phyloP scores from a whole-genome alignment of 2,888 invertebrate species.

The Arge pagana region DNA sequence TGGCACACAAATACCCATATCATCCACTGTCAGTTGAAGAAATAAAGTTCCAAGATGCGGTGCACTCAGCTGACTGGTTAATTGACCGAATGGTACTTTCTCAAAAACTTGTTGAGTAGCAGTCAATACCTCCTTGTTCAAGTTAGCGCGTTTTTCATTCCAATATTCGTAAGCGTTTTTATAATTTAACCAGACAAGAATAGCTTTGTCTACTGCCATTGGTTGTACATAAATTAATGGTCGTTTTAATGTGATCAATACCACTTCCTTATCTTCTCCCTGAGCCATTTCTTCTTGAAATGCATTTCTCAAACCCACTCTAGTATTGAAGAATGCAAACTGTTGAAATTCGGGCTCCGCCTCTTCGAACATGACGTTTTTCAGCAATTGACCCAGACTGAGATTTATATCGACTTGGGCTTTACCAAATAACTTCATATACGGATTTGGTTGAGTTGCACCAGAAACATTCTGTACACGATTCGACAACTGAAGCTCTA shows the following conservation, averaged over 20 bases:
- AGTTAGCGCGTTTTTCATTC: conserved; percentile 92
- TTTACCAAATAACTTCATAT: conserved; percentile 75
- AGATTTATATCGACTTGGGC: conserved; percentile 93
- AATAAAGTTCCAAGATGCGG: conserved; percentile 88
- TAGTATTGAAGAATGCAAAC: conserved; percentile 96
- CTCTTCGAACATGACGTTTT: conserved; percentile 95
- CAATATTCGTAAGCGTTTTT: conserved; percentile 99
- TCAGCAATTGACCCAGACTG: conserved; percentile 90
- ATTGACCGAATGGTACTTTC: conserved; percentile 78
- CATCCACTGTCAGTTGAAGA: conserved; percentile 91
- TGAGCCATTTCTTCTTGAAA: conserved; percentile 91
- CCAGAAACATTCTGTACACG: conserved; percentile 85
- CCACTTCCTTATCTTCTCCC: conserved; percentile 81
- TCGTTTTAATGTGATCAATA: conserved; percentile 87
- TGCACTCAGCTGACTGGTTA: conserved; percentile 76
- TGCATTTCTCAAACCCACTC: conserved; percentile 82
- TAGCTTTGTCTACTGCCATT: conserved; percentile 96
- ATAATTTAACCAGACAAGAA: conserved; percentile 98
- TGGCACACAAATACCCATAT: conserved; percentile 95
- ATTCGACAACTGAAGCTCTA: conserved; percentile 93
- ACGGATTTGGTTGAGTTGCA: conserved; percentile 63
- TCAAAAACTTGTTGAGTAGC: conserved; percentile 78
- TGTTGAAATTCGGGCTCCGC: conserved; percentile 97
- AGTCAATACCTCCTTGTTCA: conserved; percentile 85
- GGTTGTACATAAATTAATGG: conserved; percentile 97